Percentiles rank a stretch among this genome's conserved stretches.
phyloP scores from a whole-genome alignment of 2,113 vertebrate species.

The Prolemur simus region DNA sequence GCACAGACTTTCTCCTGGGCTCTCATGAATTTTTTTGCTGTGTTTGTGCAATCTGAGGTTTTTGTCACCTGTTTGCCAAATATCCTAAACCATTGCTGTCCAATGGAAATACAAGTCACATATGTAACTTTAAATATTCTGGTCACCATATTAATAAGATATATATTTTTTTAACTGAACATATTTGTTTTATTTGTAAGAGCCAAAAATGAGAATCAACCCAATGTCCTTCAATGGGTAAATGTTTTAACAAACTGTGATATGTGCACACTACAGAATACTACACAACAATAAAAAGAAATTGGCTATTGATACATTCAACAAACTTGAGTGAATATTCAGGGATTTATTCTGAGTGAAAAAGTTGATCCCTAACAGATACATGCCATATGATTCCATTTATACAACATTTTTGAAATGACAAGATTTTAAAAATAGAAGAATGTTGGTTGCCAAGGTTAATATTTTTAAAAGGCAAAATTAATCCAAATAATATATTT shows the following conservation, averaged over 20 bases:
- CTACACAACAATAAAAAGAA: neutral
- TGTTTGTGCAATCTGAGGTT: neutral
- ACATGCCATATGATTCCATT: neutral
- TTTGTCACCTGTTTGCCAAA: neutral
- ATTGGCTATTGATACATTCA: neutral
- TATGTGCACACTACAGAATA: neutral
- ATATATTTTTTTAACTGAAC: neutral
- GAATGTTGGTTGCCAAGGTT: neutral
- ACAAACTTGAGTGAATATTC: neutral
- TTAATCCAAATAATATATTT: neutral
- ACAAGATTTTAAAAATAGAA: neutral
- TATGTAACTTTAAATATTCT: constrained; percentile 27
- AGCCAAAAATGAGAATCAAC: neutral
- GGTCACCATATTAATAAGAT: neutral
- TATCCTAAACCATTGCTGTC: neutral
- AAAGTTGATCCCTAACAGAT: no score
- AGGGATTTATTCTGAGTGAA: neutral
- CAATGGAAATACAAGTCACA: neutral
- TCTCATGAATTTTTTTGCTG: neutral
- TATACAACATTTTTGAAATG: neutral
- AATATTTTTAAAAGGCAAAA: neutral
- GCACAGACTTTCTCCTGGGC: neutral
- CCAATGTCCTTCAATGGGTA: neutral
- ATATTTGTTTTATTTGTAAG: neutral
- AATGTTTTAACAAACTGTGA: neutral